Percentiles rank a stretch among this genome's conserved stretches.
phyloP scores from a whole-genome alignment of 2,888 invertebrate species.

The Hirtodrosophila cameraria region DNA sequence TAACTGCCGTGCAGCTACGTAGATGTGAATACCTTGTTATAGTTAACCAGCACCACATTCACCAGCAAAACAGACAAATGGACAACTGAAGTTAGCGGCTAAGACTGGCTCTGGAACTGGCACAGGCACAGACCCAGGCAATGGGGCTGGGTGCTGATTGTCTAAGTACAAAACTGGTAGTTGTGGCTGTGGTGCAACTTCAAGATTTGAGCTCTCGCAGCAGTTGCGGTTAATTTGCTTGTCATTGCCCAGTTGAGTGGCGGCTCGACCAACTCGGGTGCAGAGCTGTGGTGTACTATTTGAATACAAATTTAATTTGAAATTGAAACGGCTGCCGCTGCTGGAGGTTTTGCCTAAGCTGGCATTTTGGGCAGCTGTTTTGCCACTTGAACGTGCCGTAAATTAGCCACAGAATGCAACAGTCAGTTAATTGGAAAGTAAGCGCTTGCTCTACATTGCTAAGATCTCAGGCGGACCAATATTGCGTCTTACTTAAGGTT shows the following conservation, averaged over 20 bases:
- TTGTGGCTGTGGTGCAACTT: constrained; percentile 66
- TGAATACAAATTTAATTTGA: constrained; percentile 78
- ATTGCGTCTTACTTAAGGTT: constrained; percentile 32
- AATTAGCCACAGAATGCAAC: constrained; percentile 59
- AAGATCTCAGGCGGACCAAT: constrained; percentile 4
- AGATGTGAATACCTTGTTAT: constrained; percentile 38
- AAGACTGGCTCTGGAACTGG: constrained; percentile 1
- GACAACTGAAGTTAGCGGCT: constrained; percentile 44
- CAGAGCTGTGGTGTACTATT: constrained; percentile 57
- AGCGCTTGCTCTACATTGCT: constrained; percentile 26
- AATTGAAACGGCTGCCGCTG: constrained; percentile 65
- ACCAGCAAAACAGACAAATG: constrained; percentile 27
- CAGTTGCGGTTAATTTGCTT: constrained; percentile 79
- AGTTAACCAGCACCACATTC: constrained; percentile 52
- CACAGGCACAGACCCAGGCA: too few species aligned
- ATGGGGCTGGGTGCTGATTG: constrained; percentile 51
- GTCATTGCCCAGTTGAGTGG: constrained; percentile 78
- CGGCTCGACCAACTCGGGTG: constrained; percentile 37
- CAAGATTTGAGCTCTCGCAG: constrained; percentile 48
- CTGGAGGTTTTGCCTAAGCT: constrained; percentile 42
- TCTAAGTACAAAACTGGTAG: constrained; percentile 35
- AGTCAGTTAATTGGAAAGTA: constrained; percentile 68
- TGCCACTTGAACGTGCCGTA: constrained; percentile 72
- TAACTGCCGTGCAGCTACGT: constrained; percentile 9
- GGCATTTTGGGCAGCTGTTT: constrained; percentile 65